Percentiles rank a stretch among this genome's conserved stretches.
Evolutionary conservation across 1,140 invertebrate genomes (phyloP).

Genomic region (Leguminivora glycinivorella): DNA sequence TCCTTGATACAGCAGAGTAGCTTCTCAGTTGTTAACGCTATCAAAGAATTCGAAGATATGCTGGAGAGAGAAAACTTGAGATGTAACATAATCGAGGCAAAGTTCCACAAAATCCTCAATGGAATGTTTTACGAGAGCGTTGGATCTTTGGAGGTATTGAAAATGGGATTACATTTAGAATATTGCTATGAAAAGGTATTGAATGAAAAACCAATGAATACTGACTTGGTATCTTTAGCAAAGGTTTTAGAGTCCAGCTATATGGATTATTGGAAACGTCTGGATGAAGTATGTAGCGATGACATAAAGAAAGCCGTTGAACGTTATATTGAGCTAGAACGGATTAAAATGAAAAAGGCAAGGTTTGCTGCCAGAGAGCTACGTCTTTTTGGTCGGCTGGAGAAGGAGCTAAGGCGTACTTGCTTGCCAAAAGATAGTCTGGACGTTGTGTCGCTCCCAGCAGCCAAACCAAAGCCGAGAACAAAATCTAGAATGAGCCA

Average conservation of each 20-base stretch:
- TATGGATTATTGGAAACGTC: conserved; percentile 53
- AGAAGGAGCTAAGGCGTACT: conserved; percentile 50
- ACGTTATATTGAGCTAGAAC: conserved; percentile 49
- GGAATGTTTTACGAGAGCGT: conserved; percentile 60
- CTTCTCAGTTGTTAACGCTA: conserved; percentile 43
- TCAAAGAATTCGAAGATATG: conserved; percentile 49
- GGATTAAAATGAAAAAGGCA: conserved; percentile 46
- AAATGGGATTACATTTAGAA: conserved; percentile 60
- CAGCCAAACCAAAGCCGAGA: conserved; percentile 2
- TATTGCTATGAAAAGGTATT: conserved; percentile 63
- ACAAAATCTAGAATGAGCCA: neutral
- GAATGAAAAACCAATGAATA: conserved; percentile 56
- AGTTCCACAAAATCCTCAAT: conserved; percentile 60
- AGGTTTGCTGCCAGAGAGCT: conserved; percentile 56
- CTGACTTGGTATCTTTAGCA: conserved; percentile 50
- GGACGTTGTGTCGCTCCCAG: conserved; percentile 22
- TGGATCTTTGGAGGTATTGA: conserved; percentile 54
- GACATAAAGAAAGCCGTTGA: conserved; percentile 48
- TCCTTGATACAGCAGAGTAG: conserved; percentile 50
- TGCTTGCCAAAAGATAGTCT: conserved; percentile 35
- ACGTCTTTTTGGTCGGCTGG: conserved; percentile 50
- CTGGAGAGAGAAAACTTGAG: conserved; percentile 49
- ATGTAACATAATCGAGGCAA: conserved; percentile 48
- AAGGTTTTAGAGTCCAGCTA: conserved; percentile 60
- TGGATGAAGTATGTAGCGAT: conserved; percentile 52